Percentiles rank a stretch among this genome's conserved stretches.
Evolutionary conservation across 2,113 vertebrate species (phyloP).

Genomic region (Actenoides lindsayi): DNA sequence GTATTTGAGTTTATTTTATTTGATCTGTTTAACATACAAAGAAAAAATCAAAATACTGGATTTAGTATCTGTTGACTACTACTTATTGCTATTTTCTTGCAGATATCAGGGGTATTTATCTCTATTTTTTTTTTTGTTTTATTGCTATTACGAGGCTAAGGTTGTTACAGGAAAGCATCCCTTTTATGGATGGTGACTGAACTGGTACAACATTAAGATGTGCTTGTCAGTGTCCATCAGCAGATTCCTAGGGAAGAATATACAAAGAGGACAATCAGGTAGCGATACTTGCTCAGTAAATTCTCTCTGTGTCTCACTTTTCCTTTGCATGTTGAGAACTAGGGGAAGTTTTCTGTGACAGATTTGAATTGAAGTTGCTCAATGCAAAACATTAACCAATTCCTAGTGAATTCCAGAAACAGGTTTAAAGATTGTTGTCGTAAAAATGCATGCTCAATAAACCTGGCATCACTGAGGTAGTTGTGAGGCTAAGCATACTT

Average conservation of each 20-base stretch:
- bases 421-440: neutral
- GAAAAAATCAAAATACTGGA: neutral
- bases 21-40: neutral
- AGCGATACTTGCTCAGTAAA: neutral
- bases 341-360: neutral
- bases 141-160: neutral
- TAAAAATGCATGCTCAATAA: neutral
- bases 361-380: neutral
- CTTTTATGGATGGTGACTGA: neutral
- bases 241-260: neutral
- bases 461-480: fast-evolving
- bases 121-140: neutral
- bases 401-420: neutral
- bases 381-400: neutral
- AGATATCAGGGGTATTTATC: neutral
- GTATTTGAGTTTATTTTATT: neutral
- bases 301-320: neutral
- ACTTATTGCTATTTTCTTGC: neutral
- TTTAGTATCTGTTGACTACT: neutral
- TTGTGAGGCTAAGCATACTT: neutral
- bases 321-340: neutral
- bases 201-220: neutral
- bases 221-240: neutral
- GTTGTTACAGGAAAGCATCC: neutral
- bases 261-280: neutral